A percentile compares a stretch with the other conserved stretches of the same genome.
These are phyloP conservation scores for Cyanistes caeruleus DNA, from an alignment of 2,113 vertebrate genomes.

Conservation along the genomic window DNA sequence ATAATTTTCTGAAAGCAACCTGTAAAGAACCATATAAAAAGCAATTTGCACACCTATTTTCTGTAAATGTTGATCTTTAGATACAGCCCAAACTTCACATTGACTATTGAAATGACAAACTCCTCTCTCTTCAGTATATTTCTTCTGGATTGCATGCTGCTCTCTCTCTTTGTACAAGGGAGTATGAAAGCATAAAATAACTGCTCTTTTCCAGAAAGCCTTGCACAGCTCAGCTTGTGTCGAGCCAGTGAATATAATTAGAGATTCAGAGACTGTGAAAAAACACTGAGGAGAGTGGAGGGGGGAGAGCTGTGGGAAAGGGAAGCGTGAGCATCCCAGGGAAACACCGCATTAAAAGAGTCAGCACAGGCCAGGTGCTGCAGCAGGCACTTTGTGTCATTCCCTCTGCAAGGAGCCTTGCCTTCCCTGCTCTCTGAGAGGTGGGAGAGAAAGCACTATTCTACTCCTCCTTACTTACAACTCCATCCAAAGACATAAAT, in stretches of 20 bases:
- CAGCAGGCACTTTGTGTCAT: neutral
- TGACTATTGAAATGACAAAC: neutral
- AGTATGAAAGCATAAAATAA: neutral
- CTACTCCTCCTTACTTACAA: neutral
- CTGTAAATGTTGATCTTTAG: slow-evolving; percentile 24
- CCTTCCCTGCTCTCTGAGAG: neutral
- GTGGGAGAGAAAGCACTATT: fast-evolving
- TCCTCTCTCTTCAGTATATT: neutral
- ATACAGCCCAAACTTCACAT: neutral
- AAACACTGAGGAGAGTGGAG: neutral
- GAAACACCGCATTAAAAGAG: neutral
- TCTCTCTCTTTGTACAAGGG: neutral
- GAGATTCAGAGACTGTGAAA: neutral
- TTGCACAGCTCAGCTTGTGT: neutral
- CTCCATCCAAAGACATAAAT: neutral
- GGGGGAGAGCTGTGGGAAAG: neutral
- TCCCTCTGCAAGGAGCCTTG: neutral
- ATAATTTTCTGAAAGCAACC: neutral
- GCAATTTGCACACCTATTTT: neutral
- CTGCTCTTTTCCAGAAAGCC: neutral
- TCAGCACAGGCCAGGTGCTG: neutral
- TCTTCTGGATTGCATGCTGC: neutral
- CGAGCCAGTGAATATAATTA: neutral
- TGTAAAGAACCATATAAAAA: neutral
- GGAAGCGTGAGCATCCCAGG: fast-evolving